Percentiles rank a stretch among this genome's conserved stretches.
Evolutionary conservation across 1,140 invertebrate genomes (phyloP).

Genomic region (Odontomachus brunneus): DNA sequence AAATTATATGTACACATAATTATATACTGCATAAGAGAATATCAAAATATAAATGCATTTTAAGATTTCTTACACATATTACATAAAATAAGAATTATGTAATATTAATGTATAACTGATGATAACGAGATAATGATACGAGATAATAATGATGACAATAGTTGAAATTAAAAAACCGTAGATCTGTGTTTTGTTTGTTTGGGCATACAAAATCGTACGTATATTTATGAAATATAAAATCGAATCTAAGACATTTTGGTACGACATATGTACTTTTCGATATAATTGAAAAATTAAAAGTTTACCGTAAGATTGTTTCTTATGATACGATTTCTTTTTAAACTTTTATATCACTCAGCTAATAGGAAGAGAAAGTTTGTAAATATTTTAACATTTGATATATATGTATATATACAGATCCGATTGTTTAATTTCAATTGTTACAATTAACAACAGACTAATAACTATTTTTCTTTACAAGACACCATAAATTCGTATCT

Average conservation of each 20-base stretch:
- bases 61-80: conserved; percentile 3
- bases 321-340: conserved; percentile 8
- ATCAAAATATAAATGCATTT: conserved; percentile 24
- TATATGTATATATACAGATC: conserved; percentile 25
- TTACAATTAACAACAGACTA: conserved; percentile 56
- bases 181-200: background rate
- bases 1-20: conserved; percentile 8
- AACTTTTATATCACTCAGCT: conserved; percentile 1
- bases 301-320: background rate
- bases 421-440: conserved; percentile 57
- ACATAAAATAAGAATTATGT: conserved; percentile 16
- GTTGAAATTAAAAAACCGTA: conserved; percentile 21
- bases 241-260: background rate
- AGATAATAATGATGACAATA: too few species aligned
- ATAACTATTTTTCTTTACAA: conserved; percentile 19
- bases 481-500: conserved; percentile 35
- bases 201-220: background rate
- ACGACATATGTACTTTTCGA: conserved; percentile 3
- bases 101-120: conserved; percentile 22
- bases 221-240: background rate
- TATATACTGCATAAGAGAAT: background rate
- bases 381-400: conserved; percentile 19
- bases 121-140: background rate
- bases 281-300: conserved; percentile 37
- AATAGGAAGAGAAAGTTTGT: conserved; percentile 12